phyloP scores from a whole-genome alignment of 1,140 invertebrate genomes.

The Lordiphosa clarofinis region DNA sequence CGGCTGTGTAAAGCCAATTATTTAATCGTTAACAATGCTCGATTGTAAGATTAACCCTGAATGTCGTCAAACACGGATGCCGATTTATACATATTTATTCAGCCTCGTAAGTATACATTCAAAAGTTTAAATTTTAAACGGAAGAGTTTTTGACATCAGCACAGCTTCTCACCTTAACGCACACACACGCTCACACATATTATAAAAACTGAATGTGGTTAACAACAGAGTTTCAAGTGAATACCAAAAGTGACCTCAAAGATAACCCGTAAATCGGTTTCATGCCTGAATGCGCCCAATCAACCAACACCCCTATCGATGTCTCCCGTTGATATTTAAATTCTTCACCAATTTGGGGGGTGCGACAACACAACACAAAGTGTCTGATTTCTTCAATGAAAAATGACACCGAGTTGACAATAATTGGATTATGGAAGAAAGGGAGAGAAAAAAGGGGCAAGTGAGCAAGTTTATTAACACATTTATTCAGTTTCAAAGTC shows the following conservation, averaged over 20 bases:
- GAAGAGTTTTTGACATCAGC: no score
- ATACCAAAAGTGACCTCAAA: slow-evolving; percentile 41
- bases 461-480: no score
- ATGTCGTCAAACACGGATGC: no score
- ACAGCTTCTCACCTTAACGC: no score
- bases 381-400: slow-evolving; percentile 53
- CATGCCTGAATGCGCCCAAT: slow-evolving; percentile 54
- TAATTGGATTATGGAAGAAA: slow-evolving; percentile 56
- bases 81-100: no score
- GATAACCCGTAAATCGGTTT: slow-evolving; percentile 48
- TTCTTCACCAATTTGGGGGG: background rate
- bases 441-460: no score
- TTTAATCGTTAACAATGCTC: no score
- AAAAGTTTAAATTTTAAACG: no score
- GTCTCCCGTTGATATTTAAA: background rate
- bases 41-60: no score
- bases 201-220: slow-evolving; percentile 4
- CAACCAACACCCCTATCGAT: slow-evolving; percentile 22
- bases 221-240: slow-evolving; percentile 8
- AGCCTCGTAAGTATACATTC: no score
- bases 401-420: slow-evolving; percentile 59
- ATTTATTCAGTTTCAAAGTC: background rate
- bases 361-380: background rate
- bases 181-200: background rate
- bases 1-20: no score